Percentiles rank a stretch among this genome's conserved stretches.
These are phyloP conservation scores for Myrmecobius fasciatus DNA, from an alignment of 2,113 vertebrate genomes.

Conservation along the genomic window DNA sequence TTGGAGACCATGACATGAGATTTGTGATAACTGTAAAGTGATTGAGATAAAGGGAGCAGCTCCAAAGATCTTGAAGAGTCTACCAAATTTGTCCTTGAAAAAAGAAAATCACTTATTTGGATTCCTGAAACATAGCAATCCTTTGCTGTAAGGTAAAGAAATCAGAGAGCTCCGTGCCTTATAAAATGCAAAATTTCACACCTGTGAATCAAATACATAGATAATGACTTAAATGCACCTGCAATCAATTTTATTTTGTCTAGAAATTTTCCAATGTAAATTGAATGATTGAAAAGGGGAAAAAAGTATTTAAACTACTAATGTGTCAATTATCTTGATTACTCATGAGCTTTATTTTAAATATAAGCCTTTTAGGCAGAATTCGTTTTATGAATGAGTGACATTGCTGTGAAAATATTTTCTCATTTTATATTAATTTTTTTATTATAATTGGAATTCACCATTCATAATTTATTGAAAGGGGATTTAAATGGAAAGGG, in stretches of 20 bases:
- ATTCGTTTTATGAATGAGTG: background rate
- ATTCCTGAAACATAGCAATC: background rate
- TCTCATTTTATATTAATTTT: background rate
- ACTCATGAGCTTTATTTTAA: background rate
- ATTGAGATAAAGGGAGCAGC: background rate
- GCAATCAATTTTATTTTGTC: background rate
- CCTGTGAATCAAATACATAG: background rate
- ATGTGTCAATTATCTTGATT: background rate
- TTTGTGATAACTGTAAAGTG: background rate
- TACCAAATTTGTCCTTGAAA: background rate
- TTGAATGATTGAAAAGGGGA: background rate
- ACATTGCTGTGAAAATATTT: background rate
- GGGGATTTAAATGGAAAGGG: background rate
- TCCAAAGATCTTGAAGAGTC: background rate
- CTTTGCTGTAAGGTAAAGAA: background rate
- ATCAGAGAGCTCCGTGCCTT: background rate
- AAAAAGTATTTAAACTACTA: background rate
- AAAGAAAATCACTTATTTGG: background rate
- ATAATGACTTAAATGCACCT: constrained; percentile 2
- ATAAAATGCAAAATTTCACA: background rate
- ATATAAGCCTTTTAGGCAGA: background rate
- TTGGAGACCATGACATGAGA: background rate
- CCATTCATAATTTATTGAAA: background rate
- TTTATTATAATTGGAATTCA: background rate
- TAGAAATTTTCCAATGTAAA: background rate